Evolutionary conservation across 2,888 invertebrate genomes (phyloP), one percentile per base, ranked within the genome.

Genomic region (Acleris literana): DNA sequence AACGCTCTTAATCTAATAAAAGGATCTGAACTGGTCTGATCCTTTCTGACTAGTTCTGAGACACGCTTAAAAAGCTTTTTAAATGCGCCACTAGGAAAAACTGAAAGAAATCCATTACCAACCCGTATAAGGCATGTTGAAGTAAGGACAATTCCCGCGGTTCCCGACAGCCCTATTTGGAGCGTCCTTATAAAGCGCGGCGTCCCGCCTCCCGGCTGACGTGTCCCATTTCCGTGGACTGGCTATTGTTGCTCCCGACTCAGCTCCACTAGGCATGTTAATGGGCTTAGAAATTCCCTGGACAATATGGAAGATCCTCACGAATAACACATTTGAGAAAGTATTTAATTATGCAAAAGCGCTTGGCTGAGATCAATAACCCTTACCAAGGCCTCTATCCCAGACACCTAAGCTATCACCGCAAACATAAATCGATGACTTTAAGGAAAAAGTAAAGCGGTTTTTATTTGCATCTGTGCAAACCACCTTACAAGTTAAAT

Each of bases 131-230:
- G 66, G 66, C 22, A 61, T 65, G 56, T 56, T 33, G 60, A 22
- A 57, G 56, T 52, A 48, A 61, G 46, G 46, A 56, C 17, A 22
- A 70, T 76, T 77, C 77, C 77, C 71, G 73, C 66, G 71, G 69
- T 69, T 71, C 64, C 70, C 74, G 71, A 73, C 69, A 69, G 51
- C 80, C 83, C 69, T 83, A 81, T 80, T 77, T 76, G 82, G 84
- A 60, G 57, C 66, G 71, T 79, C 80, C 78, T 73, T 75, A 76
- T 79, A 79, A 76, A 78, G 75, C 74, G 71, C 74, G 71, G 70
- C 70, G 70, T 58, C 61, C 64, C 39, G 39, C 9, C 39, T 63
- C 71, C 72, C 63, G 69, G 71, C 74, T 74, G 77, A 77, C 76
- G 70, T 74, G 75, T 71, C 72, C 73, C 72, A 62, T 74, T 78